Percentiles rank a stretch among this genome's conserved stretches.
Evolutionary conservation across 1,140 invertebrate genomes (phyloP).

Genomic region (Drosophila pseudoananassae): DNA sequence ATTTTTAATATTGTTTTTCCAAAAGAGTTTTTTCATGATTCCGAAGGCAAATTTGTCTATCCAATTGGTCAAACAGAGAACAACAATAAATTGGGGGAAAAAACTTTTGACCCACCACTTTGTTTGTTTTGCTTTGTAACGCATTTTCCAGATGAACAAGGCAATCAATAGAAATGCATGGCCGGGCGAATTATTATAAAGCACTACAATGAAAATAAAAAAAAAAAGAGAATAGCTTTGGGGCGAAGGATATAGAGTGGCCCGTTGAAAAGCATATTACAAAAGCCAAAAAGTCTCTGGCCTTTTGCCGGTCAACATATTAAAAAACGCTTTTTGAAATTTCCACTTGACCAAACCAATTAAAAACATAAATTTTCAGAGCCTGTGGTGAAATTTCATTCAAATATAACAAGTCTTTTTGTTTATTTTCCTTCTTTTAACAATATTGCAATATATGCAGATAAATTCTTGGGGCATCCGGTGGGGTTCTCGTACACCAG

Average conservation of each 20-base stretch:
- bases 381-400: conserved; percentile 65
- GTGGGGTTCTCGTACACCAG: background rate
- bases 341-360: conserved; percentile 79
- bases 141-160: conserved; percentile 59
- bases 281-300: conserved; percentile 45
- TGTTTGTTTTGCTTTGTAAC: conserved; percentile 27
- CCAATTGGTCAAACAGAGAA: conserved; percentile 24
- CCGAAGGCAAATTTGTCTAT: conserved; percentile 28
- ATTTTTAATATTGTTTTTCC: conserved; percentile 58
- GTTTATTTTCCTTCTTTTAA: conserved; percentile 9
- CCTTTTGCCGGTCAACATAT: conserved; percentile 49
- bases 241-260: conserved; percentile 13
- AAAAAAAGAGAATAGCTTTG: conserved; percentile 14
- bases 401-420: conserved; percentile 62
- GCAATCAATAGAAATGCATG: conserved; percentile 70
- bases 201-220: conserved; percentile 38
- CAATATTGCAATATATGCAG: conserved; percentile 46
- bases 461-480: conserved; percentile 29
- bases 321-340: conserved; percentile 66
- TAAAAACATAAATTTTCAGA: conserved; percentile 78
- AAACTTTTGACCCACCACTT: conserved; percentile 4
- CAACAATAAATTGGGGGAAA: conserved; percentile 3
- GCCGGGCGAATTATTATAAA: conserved; percentile 59
- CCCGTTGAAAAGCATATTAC: conserved; percentile 47
- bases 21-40: conserved; percentile 39